These are phyloP conservation scores for Heliconius erato DNA, from an alignment of 2,888 invertebrate genomes.

Conservation along the genomic window DNA sequence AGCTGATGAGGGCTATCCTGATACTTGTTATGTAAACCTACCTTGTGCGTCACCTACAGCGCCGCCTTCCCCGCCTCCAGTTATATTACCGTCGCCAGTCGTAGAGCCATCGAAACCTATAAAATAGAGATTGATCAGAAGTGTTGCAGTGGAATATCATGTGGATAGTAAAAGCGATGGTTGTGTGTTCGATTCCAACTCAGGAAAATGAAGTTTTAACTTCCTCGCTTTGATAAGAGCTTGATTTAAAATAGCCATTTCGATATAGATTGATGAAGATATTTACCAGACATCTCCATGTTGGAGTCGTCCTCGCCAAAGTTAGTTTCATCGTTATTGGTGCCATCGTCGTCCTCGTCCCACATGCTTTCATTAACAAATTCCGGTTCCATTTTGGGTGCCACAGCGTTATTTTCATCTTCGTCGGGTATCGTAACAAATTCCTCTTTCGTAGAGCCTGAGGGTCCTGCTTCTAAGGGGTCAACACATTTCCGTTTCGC, in stretches of 20 bases:
- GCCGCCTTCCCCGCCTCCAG: conserved; percentile 82
- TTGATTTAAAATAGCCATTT: too few relatives aligned
- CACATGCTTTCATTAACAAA: conserved; percentile 87
- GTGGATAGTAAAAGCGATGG: neutral
- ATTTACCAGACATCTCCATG: conserved; percentile 87
- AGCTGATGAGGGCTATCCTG: conserved; percentile 51
- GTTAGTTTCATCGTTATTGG: conserved; percentile 87
- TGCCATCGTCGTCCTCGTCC: conserved; percentile 87
- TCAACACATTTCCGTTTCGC: conserved; percentile 86
- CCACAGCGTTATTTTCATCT: conserved; percentile 85
- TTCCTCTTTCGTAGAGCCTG: conserved; percentile 84
- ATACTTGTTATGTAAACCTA: conserved; percentile 73
- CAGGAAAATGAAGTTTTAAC: too few relatives aligned
- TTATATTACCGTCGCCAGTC: conserved; percentile 82
- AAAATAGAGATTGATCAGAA: neutral
- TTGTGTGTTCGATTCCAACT: too few relatives aligned
- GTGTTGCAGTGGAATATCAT: neutral
- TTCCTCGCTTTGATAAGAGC: too few relatives aligned
- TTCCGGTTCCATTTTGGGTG: conserved; percentile 89
- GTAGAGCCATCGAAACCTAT: conserved; percentile 83
- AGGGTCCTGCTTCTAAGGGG: conserved; percentile 87
- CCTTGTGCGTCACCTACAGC: conserved; percentile 86
- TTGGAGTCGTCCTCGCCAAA: conserved; percentile 89
- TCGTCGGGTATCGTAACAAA: conserved; percentile 84
- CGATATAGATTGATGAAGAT: neutral